Evolutionary conservation across 2,113 vertebrate species (phyloP).

Genomic region (Chionis minor): DNA sequence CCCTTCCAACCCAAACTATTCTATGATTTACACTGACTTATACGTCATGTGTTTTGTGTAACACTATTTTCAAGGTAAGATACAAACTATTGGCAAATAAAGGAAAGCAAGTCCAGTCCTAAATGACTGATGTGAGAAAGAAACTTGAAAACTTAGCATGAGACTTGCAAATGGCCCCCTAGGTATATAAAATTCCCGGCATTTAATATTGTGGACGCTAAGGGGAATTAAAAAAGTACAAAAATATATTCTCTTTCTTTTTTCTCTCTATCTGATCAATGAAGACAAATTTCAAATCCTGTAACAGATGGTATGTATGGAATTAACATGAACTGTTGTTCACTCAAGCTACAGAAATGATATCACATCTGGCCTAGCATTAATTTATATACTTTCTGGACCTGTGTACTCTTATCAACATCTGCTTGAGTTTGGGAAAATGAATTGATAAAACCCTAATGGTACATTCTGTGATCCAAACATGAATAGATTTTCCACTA

Average conservation of each 20-base stretch:
- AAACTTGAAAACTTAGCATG: background rate
- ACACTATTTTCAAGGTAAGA: background rate
- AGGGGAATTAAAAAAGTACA: background rate
- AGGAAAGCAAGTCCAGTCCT: background rate
- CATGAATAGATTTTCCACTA: background rate
- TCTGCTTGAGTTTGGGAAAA: background rate
- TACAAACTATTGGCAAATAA: background rate
- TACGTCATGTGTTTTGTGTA: background rate
- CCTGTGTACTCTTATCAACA: background rate
- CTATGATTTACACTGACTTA: background rate
- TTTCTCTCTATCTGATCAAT: background rate
- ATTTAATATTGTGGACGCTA: background rate
- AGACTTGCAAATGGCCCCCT: background rate
- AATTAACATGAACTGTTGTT: background rate
- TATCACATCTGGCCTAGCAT: background rate
- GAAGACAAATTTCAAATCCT: background rate
- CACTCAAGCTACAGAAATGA: background rate
- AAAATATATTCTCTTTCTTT: background rate
- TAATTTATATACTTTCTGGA: background rate
- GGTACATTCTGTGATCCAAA: background rate
- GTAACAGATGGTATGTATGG: background rate
- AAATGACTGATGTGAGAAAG: background rate
- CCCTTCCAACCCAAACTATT: background rate
- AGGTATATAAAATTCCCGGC: background rate
- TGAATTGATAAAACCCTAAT: background rate